Base-by-base conservation (phyloP, 2,888 invertebrate genomes). In the Harpalus rubripes region DNA sequence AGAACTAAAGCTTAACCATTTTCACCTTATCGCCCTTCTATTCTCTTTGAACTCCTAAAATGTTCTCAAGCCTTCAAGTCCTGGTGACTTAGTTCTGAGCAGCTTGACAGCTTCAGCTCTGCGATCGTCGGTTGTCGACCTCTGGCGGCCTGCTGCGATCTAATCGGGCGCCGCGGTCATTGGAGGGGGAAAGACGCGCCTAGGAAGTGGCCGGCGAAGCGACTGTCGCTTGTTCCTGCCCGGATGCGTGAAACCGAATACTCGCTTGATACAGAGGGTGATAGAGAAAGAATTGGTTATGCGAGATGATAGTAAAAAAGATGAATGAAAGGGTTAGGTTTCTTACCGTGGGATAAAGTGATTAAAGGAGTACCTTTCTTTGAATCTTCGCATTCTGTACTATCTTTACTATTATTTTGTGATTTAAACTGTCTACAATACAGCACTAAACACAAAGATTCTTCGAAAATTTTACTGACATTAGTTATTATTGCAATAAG, bases 71-170 rank as follows among this genome's bases (percentile, higher is more conserved):
- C 32, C 32, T 32, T 32, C 44, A 8, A 39, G 68, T 39, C 39
- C 72, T 41, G n/a, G 72, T 74, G 72, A 18, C 72, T 74, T 74
- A 74, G 41, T 74, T 74, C 41, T 74, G 72, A 10, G 15, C 68
- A 44, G 18, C 44, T 26, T 52, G 32, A 15, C 68, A 41, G 65
- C 63, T 63, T 10, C n/a, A 12, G 63, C 26, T 32, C 65, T 4
- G 68, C 68, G 68, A 68, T 68, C n/a, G 68, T 68, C 68, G 72
- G 72, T 74, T 74, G 72, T 74, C 72, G 72, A 74, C 72, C 72
- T 44, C 72, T 74, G 16, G 32, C 68, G 12, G 68, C 39, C 68
- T 44, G 72, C 72, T 44, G 72, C 72, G 72, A 74, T 68, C 68
- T 68, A 68, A 68, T 68, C 68, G 41, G 22, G 65, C 65, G 26